A percentile compares a stretch with the other conserved stretches of the same genome.
Evolutionary conservation across 2,888 invertebrate genomes (phyloP).

Genomic region (Stictocephala bisonia): DNA sequence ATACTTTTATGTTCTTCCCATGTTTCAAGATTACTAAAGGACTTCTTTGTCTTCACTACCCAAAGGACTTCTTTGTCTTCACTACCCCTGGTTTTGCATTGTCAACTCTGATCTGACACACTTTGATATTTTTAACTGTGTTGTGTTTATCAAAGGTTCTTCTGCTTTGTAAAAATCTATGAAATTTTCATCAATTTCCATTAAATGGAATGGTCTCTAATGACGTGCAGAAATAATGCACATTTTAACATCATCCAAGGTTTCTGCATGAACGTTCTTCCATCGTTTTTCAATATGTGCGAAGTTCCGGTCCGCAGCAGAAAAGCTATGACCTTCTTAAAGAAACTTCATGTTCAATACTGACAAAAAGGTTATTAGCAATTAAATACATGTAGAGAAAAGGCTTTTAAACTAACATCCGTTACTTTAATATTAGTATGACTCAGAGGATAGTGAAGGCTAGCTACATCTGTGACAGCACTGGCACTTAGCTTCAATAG

Average conservation of each 20-base stretch:
- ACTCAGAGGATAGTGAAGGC: no score
- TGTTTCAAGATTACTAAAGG: conserved; percentile 1
- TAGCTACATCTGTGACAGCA: no score
- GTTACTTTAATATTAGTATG: no score
- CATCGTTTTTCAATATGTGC: background rate
- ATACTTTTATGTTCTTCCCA: conserved; percentile 2
- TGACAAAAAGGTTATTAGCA: no score
- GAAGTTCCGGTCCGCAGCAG: conserved; percentile 7
- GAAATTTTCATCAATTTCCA: conserved; percentile 10
- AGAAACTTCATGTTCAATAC: background rate
- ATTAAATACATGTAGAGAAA: no score
- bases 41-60: no score
- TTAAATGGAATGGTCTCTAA: conserved; percentile 18
- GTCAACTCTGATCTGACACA: conserved; percentile 25
- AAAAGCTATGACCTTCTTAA: conserved; percentile 17
- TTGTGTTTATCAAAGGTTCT: conserved; percentile 26
- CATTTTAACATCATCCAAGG: conserved; percentile 11
- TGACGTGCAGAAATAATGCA: conserved; percentile 13
- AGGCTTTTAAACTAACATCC: no score
- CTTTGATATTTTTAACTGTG: conserved; percentile 7
- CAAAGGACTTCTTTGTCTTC: no score
- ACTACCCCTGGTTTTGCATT: conserved; percentile 1
- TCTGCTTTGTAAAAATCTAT: conserved; percentile 24
- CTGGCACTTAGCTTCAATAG: no score
- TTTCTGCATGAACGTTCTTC: conserved; percentile 10